Base-by-base conservation (phyloP, 2,888 invertebrate genomes). In the Anarsia innoxiella region DNA sequence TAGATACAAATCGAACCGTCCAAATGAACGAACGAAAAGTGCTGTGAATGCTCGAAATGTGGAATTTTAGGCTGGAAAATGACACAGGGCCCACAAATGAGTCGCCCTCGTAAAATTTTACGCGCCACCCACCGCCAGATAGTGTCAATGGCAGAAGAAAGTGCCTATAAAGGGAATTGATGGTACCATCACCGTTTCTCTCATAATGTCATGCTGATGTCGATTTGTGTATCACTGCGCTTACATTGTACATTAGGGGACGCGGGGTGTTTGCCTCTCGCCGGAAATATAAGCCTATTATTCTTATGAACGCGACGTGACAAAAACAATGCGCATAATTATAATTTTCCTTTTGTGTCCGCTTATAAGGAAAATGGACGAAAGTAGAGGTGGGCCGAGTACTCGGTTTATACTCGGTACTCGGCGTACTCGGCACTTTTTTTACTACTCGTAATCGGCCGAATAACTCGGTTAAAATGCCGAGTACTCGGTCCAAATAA, bases 101-200 rank as follows among this genome's bases (percentile, higher is more conserved):
- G 74, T 56, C 64, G 53, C 59, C 44, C 59, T 66, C 78, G 58
- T 83, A 80, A 83, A 82, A 82, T 80, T 75, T 82, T 71, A 82
- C 71, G 75, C 62, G 56, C 59, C 57, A 65, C 70, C 59, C 59
- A 54, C 49, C 41, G 36, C 44, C 59, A 60, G 78, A 82, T 83
- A 79, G 79, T 77, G 75, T 57, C 62, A 69, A 77, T 70, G 73
- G 69, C 59, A 45, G 59, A 70, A 70, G 68, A 73, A 74, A 77
- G 67, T 70, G 67, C 59, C 77, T 62, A 76, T 82, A 82, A 82
- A 79, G 64, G 58, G 70, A 73, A 79, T 79, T 80, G 78, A 83
- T 79, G 77, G 70, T 63, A 38, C 47, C 50, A 54, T 59, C 49
- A 56, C 60, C 58, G 51, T 59, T 53, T 45, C 52, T 49, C 51